These are phyloP conservation scores for Adineta ricciae DNA, from an alignment of 2,888 invertebrate species.

Conservation along the genomic window DNA sequence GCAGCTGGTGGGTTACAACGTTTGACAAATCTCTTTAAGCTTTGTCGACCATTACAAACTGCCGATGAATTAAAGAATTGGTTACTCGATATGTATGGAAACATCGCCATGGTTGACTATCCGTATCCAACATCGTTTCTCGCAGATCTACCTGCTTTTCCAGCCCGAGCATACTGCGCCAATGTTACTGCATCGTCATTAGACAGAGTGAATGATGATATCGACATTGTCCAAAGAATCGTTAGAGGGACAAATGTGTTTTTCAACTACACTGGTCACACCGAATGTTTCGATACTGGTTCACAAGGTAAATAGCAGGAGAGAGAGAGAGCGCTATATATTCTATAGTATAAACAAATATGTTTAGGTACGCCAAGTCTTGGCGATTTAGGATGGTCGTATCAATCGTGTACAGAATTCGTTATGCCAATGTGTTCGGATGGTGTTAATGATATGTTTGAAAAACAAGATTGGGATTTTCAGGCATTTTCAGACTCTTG, in stretches of 20 bases:
- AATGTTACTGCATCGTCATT: conserved; percentile 54
- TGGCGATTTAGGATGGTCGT: conserved; percentile 24
- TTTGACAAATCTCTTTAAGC: conserved; percentile 40
- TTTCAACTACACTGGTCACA: conserved; percentile 68
- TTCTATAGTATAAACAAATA: too few species aligned
- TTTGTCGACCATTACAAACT: conserved; percentile 29
- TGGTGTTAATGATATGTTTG: conserved; percentile 72
- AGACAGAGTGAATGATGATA: conserved; percentile 51
- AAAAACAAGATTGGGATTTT: conserved; percentile 64
- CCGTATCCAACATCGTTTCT: conserved; percentile 78
- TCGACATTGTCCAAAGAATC: conserved; percentile 57
- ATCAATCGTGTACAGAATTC: conserved; percentile 84
- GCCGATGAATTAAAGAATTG: conserved; percentile 58
- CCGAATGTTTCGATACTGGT: conserved; percentile 61
- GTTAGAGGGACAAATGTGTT: conserved; percentile 64
- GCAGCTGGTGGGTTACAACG: conserved; percentile 45
- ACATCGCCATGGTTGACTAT: conserved; percentile 86
- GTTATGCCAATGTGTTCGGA: conserved; percentile 82
- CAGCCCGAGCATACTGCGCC: conserved; percentile 57
- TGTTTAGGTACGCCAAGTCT: conserved; percentile 20
- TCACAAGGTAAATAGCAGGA: conserved; percentile 6
- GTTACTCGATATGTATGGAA: conserved; percentile 63
- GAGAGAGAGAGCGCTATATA: too few species aligned
- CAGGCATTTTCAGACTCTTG: conserved; percentile 60
- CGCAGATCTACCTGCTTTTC: conserved; percentile 67